These are phyloP conservation scores for Budorcas taxicolor DNA, from an alignment of 2,113 vertebrate species.

Conservation along the genomic window DNA sequence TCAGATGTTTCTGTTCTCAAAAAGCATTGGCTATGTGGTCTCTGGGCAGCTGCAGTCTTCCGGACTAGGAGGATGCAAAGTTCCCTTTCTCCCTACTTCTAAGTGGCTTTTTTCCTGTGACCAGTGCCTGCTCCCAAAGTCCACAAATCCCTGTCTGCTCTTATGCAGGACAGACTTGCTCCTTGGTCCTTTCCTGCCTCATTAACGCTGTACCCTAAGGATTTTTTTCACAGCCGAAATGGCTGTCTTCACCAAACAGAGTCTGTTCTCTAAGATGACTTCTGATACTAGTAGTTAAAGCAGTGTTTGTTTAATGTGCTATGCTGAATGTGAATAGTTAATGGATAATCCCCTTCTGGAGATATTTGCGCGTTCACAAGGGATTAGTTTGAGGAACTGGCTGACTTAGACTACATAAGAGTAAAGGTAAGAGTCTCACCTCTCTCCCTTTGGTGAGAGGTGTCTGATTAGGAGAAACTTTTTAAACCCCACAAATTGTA, in stretches of 20 bases:
- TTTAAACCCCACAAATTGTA: not conserved
- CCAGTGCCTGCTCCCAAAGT: too few species aligned
- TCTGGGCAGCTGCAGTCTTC: not conserved
- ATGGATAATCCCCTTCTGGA: not conserved
- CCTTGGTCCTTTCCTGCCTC: not conserved
- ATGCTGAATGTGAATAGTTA: not conserved
- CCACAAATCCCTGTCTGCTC: not conserved
- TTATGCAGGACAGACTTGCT: not conserved
- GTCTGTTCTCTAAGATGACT: not conserved
- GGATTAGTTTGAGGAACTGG: not conserved
- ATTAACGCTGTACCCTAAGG: not conserved
- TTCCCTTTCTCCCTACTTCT: not conserved
- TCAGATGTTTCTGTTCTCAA: not conserved
- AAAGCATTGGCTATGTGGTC: not conserved
- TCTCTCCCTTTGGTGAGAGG: not conserved
- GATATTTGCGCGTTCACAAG: not conserved
- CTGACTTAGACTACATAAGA: not conserved
- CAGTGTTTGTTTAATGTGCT: not conserved
- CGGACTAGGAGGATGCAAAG: not conserved
- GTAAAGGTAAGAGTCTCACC: too few species aligned
- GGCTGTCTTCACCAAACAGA: not conserved
- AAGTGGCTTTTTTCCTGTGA: not conserved
- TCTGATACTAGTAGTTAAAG: not conserved
- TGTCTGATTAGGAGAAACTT: not conserved
- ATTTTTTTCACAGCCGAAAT: not conserved